Evolutionary conservation across 2,888 invertebrate species (phyloP).

Genomic region (Nasonovia ribisnigri): DNA sequence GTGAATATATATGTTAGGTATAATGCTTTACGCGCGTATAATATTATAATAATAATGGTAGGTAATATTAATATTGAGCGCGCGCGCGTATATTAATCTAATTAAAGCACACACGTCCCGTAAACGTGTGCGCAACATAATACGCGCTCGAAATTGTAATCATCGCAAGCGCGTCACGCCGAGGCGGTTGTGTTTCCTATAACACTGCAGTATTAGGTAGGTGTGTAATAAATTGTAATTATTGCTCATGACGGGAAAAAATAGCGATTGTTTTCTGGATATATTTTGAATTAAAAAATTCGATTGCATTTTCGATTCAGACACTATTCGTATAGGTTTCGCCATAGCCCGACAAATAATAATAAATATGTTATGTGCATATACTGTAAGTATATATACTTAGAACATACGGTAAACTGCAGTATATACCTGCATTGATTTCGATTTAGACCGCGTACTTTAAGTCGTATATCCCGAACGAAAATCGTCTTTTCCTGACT

Average conservation of each 20-base stretch:
- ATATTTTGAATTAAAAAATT: background rate
- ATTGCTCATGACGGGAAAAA: background rate
- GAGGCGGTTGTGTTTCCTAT: background rate
- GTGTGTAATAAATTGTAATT: background rate
- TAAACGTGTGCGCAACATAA: conserved; percentile 10
- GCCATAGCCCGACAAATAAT: background rate
- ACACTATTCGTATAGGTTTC: background rate
- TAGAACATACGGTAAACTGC: background rate
- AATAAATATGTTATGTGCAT: background rate
- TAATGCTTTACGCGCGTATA: background rate
- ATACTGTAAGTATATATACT: too few relatives aligned
- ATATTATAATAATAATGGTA: background rate
- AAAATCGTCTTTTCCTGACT: too few relatives aligned
- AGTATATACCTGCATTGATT: too few relatives aligned
- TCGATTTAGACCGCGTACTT: too few relatives aligned
- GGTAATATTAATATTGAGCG: background rate
- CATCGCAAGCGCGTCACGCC: background rate
- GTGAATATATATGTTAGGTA: background rate
- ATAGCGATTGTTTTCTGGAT: background rate
- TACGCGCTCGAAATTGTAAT: background rate
- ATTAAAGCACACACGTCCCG: background rate
- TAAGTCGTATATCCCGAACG: too few relatives aligned
- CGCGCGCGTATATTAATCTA: conserved; percentile 23
- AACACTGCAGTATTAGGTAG: background rate
- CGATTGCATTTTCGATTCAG: background rate